Evolutionary conservation across 2,888 invertebrate species (phyloP).

Genomic region (Meghimatium bilineatum): DNA sequence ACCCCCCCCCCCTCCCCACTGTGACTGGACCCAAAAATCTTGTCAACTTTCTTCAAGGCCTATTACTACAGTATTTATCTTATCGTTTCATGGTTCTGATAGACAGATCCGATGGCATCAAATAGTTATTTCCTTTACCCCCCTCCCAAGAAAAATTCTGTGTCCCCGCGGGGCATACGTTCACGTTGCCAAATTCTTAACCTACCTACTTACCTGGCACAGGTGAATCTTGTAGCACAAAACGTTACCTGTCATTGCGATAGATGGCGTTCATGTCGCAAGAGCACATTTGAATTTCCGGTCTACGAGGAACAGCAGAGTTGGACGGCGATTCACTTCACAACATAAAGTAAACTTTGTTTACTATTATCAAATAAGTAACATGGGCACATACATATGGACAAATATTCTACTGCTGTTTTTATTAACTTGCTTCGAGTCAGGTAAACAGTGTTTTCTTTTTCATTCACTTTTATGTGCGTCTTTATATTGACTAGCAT

Average conservation of each 20-base stretch:
- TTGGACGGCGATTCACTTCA: neutral
- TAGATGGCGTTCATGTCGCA: constrained; percentile 33
- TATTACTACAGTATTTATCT: no score
- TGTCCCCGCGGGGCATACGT: no score
- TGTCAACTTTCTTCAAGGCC: no score
- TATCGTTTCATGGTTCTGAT: no score
- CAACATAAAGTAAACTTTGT: neutral
- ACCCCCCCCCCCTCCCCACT: no score
- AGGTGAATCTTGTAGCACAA: no score
- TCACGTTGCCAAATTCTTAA: no score
- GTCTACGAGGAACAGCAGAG: neutral
- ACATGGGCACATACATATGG: neutral
- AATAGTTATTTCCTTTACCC: no score
- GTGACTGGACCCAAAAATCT: no score
- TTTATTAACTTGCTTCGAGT: neutral
- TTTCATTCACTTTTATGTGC: neutral
- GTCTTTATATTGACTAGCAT: neutral
- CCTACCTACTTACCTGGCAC: no score
- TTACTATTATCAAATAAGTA: neutral
- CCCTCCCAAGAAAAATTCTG: no score
- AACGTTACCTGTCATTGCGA: neutral
- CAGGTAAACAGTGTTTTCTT: neutral
- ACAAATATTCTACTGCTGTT: neutral
- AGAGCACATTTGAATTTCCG: constrained; percentile 24
- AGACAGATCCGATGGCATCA: no score